These are phyloP conservation scores for Laterallus jamaicensis DNA, from an alignment of 2,113 vertebrate genomes.

Conservation along the genomic window DNA sequence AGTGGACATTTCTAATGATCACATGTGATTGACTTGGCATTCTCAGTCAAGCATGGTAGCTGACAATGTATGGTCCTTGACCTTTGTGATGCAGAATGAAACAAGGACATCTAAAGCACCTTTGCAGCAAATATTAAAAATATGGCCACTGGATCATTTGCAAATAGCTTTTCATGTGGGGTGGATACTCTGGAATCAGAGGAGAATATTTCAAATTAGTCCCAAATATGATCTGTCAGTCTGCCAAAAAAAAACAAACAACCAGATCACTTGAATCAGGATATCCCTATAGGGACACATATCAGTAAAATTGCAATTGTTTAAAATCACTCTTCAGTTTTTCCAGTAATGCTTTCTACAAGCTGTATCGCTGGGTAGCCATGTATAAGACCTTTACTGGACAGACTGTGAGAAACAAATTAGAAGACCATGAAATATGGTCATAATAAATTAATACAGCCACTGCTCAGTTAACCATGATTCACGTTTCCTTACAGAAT, in stretches of 20 bases:
- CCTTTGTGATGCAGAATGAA: neutral
- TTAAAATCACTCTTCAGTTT: slow-evolving; percentile 6
- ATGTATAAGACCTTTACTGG: neutral
- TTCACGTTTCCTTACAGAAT: neutral
- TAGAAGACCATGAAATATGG: neutral
- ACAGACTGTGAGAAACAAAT: slow-evolving; percentile 3
- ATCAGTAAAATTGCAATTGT: neutral
- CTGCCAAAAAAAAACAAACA: neutral
- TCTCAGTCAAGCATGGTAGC: neutral
- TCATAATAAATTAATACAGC: neutral
- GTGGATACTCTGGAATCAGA: neutral
- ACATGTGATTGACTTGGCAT: neutral
- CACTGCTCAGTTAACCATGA: neutral
- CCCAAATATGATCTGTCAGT: neutral
- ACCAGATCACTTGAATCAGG: neutral
- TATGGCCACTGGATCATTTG: neutral
- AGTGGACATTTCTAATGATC: neutral
- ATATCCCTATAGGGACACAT: neutral
- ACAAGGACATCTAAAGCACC: neutral
- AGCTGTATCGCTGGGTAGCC: neutral
- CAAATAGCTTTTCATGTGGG: neutral
- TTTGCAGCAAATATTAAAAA: neutral
- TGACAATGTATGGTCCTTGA: neutral
- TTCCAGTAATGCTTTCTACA: slow-evolving; percentile 14
- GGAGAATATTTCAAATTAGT: neutral